These are phyloP conservation scores for Caenorhabditis latens DNA, from an alignment of 1,140 invertebrate species.

Conservation along the genomic window DNA sequence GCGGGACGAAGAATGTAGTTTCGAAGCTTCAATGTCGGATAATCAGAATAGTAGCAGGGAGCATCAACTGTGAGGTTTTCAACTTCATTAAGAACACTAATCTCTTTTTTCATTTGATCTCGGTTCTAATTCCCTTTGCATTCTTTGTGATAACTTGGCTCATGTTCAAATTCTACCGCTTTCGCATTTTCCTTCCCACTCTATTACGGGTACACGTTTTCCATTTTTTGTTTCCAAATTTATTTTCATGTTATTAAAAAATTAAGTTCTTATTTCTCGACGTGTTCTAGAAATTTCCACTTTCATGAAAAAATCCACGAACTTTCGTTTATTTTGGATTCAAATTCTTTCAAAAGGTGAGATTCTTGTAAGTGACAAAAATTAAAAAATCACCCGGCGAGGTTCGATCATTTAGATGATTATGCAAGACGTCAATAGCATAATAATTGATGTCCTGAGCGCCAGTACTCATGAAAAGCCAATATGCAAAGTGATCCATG, in stretches of 20 bases:
- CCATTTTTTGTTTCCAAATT: not conserved
- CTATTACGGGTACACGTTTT: not conserved
- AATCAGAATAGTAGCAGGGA: not conserved
- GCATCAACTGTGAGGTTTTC: not conserved
- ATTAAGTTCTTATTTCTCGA: not conserved
- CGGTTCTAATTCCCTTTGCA: conserved; percentile 30
- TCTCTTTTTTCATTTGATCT: not conserved
- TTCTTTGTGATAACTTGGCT: conserved; percentile 31
- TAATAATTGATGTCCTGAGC: conserved; percentile 55
- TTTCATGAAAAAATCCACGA: not conserved
- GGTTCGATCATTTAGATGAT: conserved; percentile 36
- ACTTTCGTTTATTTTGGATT: not conserved
- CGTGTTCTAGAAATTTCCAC: not conserved
- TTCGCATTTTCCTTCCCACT: conserved; percentile 17
- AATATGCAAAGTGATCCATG: conserved; percentile 39
- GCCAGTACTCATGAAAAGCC: conserved; percentile 37
- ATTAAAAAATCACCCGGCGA: not conserved
- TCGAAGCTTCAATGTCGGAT: conserved; percentile 7
- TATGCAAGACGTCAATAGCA: conserved; percentile 46
- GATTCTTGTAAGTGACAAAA: not conserved
- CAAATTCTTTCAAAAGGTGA: conserved; percentile 6
- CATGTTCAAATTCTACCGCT: not conserved
- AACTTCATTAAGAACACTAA: not conserved
- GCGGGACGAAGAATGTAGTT: conserved; percentile 14
- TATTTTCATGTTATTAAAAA: not conserved